A percentile compares a stretch with the other conserved stretches of the same genome.
These are phyloP conservation scores for Chrysaora quinquecirrha DNA, from an alignment of 30 jellyfish, hydroid and myxozoan species.

Conservation along the genomic window DNA sequence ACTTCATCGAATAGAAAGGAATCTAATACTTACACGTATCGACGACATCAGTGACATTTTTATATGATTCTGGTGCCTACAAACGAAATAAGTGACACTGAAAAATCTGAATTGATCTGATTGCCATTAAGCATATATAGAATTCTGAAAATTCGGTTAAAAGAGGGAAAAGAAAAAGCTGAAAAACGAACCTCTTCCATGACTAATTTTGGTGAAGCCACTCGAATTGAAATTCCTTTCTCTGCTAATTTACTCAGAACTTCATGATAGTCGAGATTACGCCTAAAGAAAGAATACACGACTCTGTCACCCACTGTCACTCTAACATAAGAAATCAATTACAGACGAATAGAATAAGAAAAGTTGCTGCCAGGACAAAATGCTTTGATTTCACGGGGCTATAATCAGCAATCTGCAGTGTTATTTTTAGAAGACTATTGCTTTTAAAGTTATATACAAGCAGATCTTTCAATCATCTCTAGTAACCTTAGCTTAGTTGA, in stretches of 20 bases:
- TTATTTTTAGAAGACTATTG: too few species aligned
- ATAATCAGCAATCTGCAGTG: too few species aligned
- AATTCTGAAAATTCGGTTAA: too few species aligned
- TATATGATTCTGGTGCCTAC: slow-evolving; percentile 99
- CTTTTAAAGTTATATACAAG: too few species aligned
- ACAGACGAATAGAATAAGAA: too few species aligned
- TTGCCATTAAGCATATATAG: neutral
- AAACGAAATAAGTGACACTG: neutral
- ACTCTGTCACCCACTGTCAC: too few species aligned
- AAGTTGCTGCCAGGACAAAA: too few species aligned
- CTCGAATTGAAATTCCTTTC: slow-evolving; percentile 92
- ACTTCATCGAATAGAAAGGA: neutral
- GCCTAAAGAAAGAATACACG: slow-evolving; percentile 75
- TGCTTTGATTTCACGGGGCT: too few species aligned
- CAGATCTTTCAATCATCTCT: too few species aligned
- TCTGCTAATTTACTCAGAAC: slow-evolving; percentile 79
- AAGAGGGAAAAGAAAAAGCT: too few species aligned
- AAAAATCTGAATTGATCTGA: neutral
- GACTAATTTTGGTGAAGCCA: slow-evolving; percentile 98
- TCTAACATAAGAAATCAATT: too few species aligned
- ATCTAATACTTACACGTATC: slow-evolving; percentile 78
- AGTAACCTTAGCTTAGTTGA: too few species aligned
- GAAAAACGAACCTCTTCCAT: slow-evolving; percentile 98
- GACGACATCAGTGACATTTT: slow-evolving; percentile 96
- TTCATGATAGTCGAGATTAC: slow-evolving; percentile 83